phyloP scores from a whole-genome alignment of 2,888 invertebrate genomes.

The Blastobasis lacticolella region DNA sequence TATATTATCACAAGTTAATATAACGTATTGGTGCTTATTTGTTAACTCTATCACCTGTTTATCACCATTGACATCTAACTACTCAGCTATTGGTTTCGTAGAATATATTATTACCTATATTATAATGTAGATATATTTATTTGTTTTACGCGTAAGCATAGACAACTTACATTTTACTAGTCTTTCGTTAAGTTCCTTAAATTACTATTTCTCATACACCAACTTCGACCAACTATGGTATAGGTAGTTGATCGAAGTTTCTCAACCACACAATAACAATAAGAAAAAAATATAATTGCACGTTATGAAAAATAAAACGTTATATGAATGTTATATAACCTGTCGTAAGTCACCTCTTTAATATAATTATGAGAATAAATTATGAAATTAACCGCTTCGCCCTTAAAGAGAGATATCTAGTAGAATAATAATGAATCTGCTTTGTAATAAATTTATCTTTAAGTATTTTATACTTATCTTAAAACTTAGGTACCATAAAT shows the following conservation, averaged over 20 bases:
- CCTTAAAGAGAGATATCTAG: constrained; percentile 22
- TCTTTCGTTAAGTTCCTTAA: too few relatives aligned
- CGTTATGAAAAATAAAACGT: background rate
- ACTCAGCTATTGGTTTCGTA: too few relatives aligned
- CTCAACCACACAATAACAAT: background rate
- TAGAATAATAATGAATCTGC: constrained; percentile 17
- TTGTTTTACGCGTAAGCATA: too few relatives aligned
- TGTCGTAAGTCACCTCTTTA: too few relatives aligned
- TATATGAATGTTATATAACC: too few relatives aligned
- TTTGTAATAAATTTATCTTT: constrained; percentile 18
- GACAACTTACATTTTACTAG: too few relatives aligned
- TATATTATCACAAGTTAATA: too few relatives aligned
- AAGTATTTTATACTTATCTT: constrained; percentile 16
- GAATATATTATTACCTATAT: too few relatives aligned
- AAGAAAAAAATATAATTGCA: background rate
- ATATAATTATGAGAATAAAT: background rate
- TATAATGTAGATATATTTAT: too few relatives aligned
- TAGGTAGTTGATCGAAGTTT: too few relatives aligned
- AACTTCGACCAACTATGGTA: too few relatives aligned
- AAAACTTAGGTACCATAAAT: constrained; percentile 14
- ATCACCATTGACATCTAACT: background rate
- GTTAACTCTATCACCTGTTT: background rate
- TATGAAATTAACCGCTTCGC: constrained; percentile 11
- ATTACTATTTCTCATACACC: too few relatives aligned
- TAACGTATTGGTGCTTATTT: constrained; percentile 1